Conservation (phyloP, 2,113 vertebrate species). For the Acrocephalus kingi region DNA sequence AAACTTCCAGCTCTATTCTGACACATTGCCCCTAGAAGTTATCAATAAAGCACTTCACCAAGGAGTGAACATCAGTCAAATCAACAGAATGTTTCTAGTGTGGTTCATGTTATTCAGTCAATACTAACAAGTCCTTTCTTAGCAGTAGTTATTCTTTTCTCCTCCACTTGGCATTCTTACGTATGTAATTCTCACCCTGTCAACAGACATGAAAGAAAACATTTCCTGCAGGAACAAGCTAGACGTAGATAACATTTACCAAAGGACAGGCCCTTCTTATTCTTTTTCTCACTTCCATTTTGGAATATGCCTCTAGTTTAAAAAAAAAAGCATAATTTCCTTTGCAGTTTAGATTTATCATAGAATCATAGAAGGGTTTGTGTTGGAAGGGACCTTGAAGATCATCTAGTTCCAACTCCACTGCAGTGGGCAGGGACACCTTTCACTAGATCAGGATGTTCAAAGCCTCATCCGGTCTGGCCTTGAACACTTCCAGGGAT, state of each 20-base stretch:
- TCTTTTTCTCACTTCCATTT: neutral
- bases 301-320: neutral
- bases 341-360: neutral
- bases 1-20: neutral
- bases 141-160: neutral
- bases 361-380: neutral
- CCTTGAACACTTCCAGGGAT: neutral
- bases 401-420: neutral
- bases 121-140: neutral
- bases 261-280: neutral
- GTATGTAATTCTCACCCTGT: neutral
- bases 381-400: neutral
- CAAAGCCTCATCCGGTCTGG: neutral
- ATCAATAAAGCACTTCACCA: neutral
- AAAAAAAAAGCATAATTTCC: neutral
- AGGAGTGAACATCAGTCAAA: neutral
- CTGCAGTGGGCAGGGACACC: neutral
- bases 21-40: neutral
- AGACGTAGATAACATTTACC: neutral
- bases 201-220: neutral
- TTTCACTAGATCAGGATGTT: neutral
- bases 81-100: neutral
- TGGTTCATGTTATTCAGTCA: neutral
- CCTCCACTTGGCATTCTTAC: neutral
- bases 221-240: neutral